These are phyloP conservation scores for Ips nitidus DNA, from an alignment of 1,140 invertebrate genomes.

Conservation along the genomic window DNA sequence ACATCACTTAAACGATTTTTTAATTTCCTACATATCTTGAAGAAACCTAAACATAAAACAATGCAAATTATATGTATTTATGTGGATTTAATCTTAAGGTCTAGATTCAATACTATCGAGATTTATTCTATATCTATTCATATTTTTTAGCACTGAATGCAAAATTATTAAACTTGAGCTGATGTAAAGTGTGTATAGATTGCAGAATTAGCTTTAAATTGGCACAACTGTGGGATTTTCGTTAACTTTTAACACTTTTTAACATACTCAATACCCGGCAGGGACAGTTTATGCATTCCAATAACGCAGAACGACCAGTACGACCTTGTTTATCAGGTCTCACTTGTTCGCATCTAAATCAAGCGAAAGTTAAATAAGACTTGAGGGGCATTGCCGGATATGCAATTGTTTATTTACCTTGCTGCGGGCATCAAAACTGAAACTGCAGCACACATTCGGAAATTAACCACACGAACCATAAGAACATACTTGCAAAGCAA, in stretches of 20 bases:
- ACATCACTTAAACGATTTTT: too few species aligned
- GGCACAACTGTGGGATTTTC: not conserved
- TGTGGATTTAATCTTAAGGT: too few species aligned
- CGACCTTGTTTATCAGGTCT: not conserved
- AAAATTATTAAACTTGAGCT: not conserved
- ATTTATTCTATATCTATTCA: too few species aligned
- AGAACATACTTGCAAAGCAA: too few species aligned
- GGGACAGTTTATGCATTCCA: not conserved
- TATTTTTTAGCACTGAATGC: too few species aligned
- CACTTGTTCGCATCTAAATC: not conserved
- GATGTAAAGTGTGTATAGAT: not conserved
- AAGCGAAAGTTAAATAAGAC: slow-evolving; percentile 3
- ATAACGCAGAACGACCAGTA: not conserved
- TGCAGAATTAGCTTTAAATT: not conserved
- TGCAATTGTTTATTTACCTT: slow-evolving; percentile 14
- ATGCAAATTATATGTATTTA: too few species aligned
- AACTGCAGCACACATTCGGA: slow-evolving; percentile 1
- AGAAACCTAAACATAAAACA: too few species aligned
- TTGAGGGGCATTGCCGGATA: slow-evolving; percentile 5
- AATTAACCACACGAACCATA: not conserved
- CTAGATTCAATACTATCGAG: too few species aligned
- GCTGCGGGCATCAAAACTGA: not conserved
- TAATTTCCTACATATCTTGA: too few species aligned
- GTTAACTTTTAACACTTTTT: not conserved
- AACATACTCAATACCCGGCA: too few species aligned